These are phyloP conservation scores for Rhinogobio ventralis DNA, from an alignment of 2,797 vertebrate genomes.

Conservation along the genomic window DNA sequence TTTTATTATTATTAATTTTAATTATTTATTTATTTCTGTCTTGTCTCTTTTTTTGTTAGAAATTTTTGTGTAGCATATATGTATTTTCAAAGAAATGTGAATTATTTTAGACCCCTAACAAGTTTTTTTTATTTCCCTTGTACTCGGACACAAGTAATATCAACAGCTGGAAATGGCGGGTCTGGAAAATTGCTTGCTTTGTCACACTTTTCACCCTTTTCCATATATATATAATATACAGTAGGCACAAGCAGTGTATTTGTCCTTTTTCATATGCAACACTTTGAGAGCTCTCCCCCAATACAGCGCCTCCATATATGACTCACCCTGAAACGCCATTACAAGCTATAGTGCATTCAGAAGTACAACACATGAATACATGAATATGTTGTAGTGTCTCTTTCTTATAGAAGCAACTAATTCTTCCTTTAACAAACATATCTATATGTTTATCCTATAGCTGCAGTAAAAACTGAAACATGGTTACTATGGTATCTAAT, in stretches of 20 bases:
- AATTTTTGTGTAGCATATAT: neutral
- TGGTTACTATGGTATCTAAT: neutral
- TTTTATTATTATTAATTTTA: no score
- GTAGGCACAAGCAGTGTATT: neutral
- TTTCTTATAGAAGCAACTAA: neutral
- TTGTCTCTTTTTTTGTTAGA: neutral
- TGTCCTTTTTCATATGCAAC: neutral
- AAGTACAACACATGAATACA: slow-evolving; percentile 1
- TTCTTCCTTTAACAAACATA: neutral
- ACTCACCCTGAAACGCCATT: slow-evolving; percentile 14
- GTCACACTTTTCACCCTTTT: neutral
- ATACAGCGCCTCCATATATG: slow-evolving; percentile 18
- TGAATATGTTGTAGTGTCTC: neutral
- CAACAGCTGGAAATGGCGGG: neutral
- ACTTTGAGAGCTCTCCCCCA: slow-evolving; percentile 3
- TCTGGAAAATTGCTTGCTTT: slow-evolving; percentile 21
- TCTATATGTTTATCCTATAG: neutral
- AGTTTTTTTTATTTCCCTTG: neutral
- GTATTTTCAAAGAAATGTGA: neutral
- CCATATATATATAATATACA: slow-evolving; percentile 18
- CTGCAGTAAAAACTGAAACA: neutral
- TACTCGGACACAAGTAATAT: neutral
- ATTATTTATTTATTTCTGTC: neutral
- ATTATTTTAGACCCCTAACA: neutral
- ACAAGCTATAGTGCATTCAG: neutral